phyloP scores from a whole-genome alignment of 1,140 invertebrate genomes.

The Pissodes strobi region DNA sequence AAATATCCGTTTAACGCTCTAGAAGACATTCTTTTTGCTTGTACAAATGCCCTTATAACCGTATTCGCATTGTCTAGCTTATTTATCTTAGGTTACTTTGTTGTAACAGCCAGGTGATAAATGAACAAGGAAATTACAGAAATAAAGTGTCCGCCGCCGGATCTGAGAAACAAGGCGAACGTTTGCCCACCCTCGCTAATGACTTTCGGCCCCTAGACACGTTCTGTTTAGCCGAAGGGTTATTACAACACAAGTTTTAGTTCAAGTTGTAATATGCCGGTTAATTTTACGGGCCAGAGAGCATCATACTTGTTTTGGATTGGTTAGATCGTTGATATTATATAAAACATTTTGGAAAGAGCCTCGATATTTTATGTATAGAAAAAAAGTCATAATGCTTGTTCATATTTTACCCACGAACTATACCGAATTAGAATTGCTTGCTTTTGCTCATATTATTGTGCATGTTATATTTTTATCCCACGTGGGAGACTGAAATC shows the following conservation, averaged over 20 bases:
- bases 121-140: constrained; percentile 24
- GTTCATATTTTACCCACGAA: too few relatives aligned
- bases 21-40: constrained; percentile 9
- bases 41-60: constrained; percentile 17
- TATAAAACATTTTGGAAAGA: too few relatives aligned
- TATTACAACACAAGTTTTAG: background rate
- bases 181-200: constrained; percentile 5
- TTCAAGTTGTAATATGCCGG: background rate
- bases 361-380: too few relatives aligned
- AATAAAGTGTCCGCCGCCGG: constrained; percentile 12
- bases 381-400: too few relatives aligned
- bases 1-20: background rate
- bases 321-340: too few relatives aligned
- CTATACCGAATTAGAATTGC: too few relatives aligned
- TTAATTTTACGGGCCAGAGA: background rate
- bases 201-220: constrained; percentile 5
- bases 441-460: too few relatives aligned
- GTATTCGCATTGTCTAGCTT: constrained; percentile 21
- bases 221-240: background rate
- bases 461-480: too few relatives aligned
- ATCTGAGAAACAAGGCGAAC: background rate
- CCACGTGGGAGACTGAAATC: too few relatives aligned
- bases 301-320: background rate
- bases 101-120: constrained; percentile 18
- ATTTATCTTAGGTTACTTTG: constrained; percentile 14